These are phyloP conservation scores for Myotis pilosus DNA, from an alignment of 2,797 vertebrate genomes.

Conservation along the genomic window DNA sequence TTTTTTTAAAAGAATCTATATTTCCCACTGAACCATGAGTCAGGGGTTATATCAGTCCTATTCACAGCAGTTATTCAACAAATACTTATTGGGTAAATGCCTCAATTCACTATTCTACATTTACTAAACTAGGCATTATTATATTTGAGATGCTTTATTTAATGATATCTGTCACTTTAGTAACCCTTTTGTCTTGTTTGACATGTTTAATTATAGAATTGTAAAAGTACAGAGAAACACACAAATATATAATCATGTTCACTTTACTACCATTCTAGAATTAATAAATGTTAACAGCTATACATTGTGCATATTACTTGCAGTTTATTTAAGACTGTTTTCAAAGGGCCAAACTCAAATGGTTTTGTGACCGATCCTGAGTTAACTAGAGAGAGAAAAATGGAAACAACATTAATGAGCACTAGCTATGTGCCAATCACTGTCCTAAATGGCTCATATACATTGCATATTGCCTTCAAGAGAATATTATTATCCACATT, in stretches of 20 bases:
- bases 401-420: neutral
- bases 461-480: neutral
- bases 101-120: neutral
- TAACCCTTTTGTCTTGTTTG: neutral
- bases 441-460: neutral
- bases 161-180: neutral
- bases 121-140: neutral
- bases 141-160: neutral
- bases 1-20: neutral
- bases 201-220: neutral
- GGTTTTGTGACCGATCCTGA: neutral
- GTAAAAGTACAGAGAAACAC: conserved; percentile 19
- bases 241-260: neutral
- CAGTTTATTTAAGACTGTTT: conserved; percentile 10
- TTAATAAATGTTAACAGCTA: neutral
- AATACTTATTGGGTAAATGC: neutral
- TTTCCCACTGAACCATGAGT: neutral
- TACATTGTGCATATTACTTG: conserved; percentile 9
- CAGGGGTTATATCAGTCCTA: neutral
- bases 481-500: neutral
- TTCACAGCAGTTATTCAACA: neutral
- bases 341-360: neutral
- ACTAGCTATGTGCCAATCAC: neutral
- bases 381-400: neutral
- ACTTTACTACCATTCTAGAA: neutral